A percentile compares a stretch with the other conserved stretches of the same genome.
phyloP scores from a whole-genome alignment of 2,797 vertebrate genomes.

The Coranthus polyacanthus region DNA sequence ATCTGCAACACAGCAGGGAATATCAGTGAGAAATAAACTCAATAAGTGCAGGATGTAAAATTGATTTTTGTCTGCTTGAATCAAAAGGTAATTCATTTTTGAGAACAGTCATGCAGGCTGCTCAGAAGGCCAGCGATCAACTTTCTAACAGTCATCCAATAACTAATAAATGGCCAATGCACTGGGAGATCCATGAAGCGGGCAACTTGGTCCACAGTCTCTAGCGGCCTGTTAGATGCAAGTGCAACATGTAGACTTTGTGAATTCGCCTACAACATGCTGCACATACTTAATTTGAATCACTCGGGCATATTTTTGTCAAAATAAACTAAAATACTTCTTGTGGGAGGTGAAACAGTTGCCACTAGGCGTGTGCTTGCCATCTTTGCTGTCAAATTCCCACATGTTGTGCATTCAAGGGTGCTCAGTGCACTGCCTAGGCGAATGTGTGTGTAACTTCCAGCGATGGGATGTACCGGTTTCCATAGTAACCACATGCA shows the following conservation, averaged over 20 bases:
- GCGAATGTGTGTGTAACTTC: constrained; percentile 11
- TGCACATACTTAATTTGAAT: constrained; percentile 50
- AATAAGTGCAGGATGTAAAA: not conserved
- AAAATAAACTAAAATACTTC: constrained; percentile 42
- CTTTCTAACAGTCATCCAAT: constrained; percentile 35
- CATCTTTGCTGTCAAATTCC: constrained; percentile 43
- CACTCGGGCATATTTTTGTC: constrained; percentile 43
- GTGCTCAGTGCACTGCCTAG: constrained; percentile 6
- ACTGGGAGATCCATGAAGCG: constrained; percentile 20
- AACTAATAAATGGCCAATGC: constrained; percentile 29
- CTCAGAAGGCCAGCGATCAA: constrained; percentile 22
- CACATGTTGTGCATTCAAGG: constrained; percentile 12
- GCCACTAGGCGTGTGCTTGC: constrained; percentile 7
- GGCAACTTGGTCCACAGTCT: constrained; percentile 29
- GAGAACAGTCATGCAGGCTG: constrained; percentile 4
- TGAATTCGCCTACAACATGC: constrained; percentile 33
- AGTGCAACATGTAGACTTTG: constrained; percentile 31
- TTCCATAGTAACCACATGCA: constrained; percentile 48
- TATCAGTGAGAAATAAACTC: constrained; percentile 8
- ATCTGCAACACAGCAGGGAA: constrained; percentile 7
- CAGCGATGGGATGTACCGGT: constrained; percentile 11
- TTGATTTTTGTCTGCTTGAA: constrained; percentile 6
- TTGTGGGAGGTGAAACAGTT: constrained; percentile 52
- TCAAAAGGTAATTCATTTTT: constrained; percentile 10
- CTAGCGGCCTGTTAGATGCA: constrained; percentile 38